phyloP scores from a whole-genome alignment of 2,797 vertebrate species.

The Okamejei kenojei region DNA sequence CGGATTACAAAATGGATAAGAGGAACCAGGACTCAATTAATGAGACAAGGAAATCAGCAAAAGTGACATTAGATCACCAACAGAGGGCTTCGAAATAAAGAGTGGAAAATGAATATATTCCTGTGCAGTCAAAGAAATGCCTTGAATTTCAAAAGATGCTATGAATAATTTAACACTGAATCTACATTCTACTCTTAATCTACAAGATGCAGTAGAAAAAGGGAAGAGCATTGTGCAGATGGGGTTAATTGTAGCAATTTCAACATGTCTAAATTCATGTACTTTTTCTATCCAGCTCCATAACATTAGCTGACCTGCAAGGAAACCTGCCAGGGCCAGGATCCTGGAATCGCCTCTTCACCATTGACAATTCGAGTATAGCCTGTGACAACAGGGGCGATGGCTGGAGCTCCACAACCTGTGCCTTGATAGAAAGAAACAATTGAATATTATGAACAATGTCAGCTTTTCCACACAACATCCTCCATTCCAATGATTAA shows the following conservation, averaged over 20 bases:
- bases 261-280: not conserved
- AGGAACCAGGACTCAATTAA: not conserved
- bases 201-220: not conserved
- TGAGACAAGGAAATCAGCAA: not conserved
- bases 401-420: slow-evolving; percentile 74
- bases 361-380: slow-evolving; percentile 74
- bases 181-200: too few relatives aligned
- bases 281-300: too few relatives aligned
- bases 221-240: too few relatives aligned
- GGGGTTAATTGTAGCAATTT: not conserved
- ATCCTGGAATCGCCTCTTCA: slow-evolving; percentile 70
- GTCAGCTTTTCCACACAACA: not conserved
- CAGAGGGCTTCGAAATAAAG: not conserved
- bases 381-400: slow-evolving; percentile 62
- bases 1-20: not conserved
- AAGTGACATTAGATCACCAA: not conserved
- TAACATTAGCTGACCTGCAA: slow-evolving; percentile 63
- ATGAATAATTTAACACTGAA: not conserved
- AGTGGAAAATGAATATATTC: not conserved
- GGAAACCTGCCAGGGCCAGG: slow-evolving; percentile 87
- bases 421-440: slow-evolving; percentile 14
- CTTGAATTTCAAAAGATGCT: not conserved
- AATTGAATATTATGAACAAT: not conserved
- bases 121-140: not conserved
- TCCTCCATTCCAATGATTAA: not conserved